phyloP scores from a whole-genome alignment of 2,888 invertebrate genomes.

The Celastrina argiolus region DNA sequence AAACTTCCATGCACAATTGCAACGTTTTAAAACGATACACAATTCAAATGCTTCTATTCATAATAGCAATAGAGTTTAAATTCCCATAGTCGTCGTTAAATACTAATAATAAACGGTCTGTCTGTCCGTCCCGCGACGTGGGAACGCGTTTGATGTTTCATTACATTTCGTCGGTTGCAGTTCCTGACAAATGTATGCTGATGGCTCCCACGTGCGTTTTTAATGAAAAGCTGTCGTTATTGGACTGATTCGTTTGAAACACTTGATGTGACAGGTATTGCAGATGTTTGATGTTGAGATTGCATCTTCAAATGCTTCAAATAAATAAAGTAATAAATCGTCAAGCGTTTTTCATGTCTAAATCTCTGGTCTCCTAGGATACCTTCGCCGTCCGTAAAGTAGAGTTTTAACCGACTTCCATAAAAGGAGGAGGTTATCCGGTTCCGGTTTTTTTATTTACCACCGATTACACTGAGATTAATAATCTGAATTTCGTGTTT shows the following conservation, averaged over 20 bases:
- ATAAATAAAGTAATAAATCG: too few species aligned
- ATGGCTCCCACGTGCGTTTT: not conserved
- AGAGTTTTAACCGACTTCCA: too few species aligned
- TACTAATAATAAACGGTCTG: not conserved
- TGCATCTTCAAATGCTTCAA: not conserved
- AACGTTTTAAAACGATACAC: too few species aligned
- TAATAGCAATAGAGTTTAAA: not conserved
- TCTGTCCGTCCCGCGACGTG: not conserved
- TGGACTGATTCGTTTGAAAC: not conserved
- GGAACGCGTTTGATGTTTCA: not conserved
- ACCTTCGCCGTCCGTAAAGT: too few species aligned
- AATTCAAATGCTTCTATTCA: too few species aligned
- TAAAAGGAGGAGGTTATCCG: too few species aligned
- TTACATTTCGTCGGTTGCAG: not conserved
- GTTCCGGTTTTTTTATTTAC: too few species aligned
- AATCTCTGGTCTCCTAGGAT: too few species aligned
- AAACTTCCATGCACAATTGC: conserved; percentile 19
- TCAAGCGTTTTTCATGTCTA: too few species aligned
- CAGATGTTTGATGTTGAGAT: not conserved
- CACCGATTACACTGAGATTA: too few species aligned
- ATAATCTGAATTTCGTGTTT: too few species aligned
- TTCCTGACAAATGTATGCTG: not conserved
- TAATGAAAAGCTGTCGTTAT: not conserved
- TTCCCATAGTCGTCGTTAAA: too few species aligned
- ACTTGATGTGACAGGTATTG: conserved; percentile 9